Percentiles rank a stretch among this genome's conserved stretches.
Evolutionary conservation across 2,113 vertebrate species (phyloP).

Genomic region (Pituophis catenifer): DNA sequence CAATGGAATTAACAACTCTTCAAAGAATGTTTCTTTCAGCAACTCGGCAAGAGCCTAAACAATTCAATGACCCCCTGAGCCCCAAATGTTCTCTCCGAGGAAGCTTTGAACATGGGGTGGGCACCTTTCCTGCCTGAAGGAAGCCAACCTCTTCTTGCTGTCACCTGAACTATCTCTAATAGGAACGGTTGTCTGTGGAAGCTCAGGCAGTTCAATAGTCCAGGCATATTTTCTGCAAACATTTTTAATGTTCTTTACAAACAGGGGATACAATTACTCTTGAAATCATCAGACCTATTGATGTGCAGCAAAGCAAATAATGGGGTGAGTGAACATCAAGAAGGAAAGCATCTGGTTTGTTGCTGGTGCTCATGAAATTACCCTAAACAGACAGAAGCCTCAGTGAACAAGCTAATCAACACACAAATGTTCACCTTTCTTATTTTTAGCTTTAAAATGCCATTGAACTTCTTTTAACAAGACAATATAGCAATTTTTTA

Average conservation of each 20-base stretch:
- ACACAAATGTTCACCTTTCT: background rate
- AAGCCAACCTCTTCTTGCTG: background rate
- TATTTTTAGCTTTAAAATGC: conserved; percentile 8
- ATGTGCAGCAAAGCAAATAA: background rate
- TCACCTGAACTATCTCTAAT: conserved; percentile 45
- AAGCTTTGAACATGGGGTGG: background rate
- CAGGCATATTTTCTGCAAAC: conserved; percentile 48
- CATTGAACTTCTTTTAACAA: conserved; percentile 13
- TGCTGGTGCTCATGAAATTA: conserved; percentile 25
- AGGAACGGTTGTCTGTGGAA: conserved; percentile 30
- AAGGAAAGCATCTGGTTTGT: conserved; percentile 26
- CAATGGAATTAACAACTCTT: background rate
- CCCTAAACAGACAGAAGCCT: background rate
- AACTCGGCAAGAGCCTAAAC: background rate
- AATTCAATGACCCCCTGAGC: background rate
- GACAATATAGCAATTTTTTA: background rate
- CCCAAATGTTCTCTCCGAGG: background rate
- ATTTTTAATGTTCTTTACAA: conserved; percentile 54
- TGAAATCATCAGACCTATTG: conserved; percentile 32
- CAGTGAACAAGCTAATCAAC: conserved; percentile 8
- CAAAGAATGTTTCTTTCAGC: background rate
- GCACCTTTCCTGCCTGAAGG: background rate
- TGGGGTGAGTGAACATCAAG: background rate
- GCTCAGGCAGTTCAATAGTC: conserved; percentile 23
- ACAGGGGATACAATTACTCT: conserved; percentile 58